phyloP scores from a whole-genome alignment of 2,888 invertebrate genomes.

The Pharmacophagus antenor region DNA sequence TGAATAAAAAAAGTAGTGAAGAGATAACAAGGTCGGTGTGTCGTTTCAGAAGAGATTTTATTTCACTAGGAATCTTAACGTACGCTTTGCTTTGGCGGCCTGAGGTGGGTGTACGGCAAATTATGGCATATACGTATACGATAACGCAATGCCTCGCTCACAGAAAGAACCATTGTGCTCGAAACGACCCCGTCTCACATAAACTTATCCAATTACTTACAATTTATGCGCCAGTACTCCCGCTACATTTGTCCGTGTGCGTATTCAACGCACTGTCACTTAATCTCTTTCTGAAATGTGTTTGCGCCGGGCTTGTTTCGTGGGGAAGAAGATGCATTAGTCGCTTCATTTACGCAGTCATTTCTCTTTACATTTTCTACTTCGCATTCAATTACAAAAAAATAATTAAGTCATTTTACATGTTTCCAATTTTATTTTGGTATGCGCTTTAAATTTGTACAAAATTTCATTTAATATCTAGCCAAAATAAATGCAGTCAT shows the following conservation, averaged over 20 bases:
- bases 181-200: conserved; percentile 43
- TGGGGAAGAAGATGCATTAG: background rate
- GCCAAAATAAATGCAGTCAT: no score
- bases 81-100: conserved; percentile 45
- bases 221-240: conserved; percentile 42
- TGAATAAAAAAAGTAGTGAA: conserved; percentile 28
- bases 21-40: conserved; percentile 32
- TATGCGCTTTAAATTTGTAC: no score
- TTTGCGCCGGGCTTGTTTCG: conserved; percentile 10
- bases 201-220: conserved; percentile 60
- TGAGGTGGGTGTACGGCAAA: conserved; percentile 48
- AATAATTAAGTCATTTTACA: no score
- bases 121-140: conserved; percentile 62
- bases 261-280: conserved; percentile 21
- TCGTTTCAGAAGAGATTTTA: conserved; percentile 46
- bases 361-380: no score
- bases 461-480: no score
- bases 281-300: conserved; percentile 26
- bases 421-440: no score
- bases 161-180: conserved; percentile 47
- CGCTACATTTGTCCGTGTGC: conserved; percentile 24
- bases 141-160: conserved; percentile 48
- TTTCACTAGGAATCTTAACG: conserved; percentile 41
- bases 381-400: no score
- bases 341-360: background rate